Evolutionary conservation across 2,888 invertebrate species (phyloP).

Genomic region (Carterocephalus palaemon): DNA sequence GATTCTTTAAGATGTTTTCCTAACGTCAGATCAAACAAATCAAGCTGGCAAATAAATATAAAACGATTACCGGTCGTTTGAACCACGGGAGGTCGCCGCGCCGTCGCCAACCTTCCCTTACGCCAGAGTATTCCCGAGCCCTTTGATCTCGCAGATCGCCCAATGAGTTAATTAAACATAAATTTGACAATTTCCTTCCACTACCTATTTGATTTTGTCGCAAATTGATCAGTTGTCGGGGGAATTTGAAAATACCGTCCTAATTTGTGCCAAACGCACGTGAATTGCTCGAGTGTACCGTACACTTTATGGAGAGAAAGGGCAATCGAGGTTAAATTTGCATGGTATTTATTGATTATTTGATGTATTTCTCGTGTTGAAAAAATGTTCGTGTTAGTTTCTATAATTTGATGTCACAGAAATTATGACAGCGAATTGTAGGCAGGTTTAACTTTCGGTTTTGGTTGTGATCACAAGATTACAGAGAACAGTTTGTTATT

Average conservation of each 20-base stretch:
- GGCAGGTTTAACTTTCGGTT: too few species aligned
- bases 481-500: too few species aligned
- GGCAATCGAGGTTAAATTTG: constrained; percentile 19
- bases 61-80: constrained; percentile 27
- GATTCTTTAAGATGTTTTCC: not conserved
- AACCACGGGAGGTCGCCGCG: constrained; percentile 8
- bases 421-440: too few species aligned
- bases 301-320: constrained; percentile 1
- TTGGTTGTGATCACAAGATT: too few species aligned
- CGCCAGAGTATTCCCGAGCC: constrained; percentile 12
- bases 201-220: constrained; percentile 17
- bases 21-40: constrained; percentile 4
- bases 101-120: not conserved
- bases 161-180: constrained; percentile 65
- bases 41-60: constrained; percentile 20
- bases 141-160: constrained; percentile 57
- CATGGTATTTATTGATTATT: too few species aligned
- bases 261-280: constrained; percentile 12
- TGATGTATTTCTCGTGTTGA: too few species aligned
- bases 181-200: constrained; percentile 43
- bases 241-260: constrained; percentile 17
- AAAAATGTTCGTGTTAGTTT: too few species aligned
- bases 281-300: constrained; percentile 1
- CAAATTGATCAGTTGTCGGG: constrained; percentile 17
- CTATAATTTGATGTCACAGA: too few species aligned